phyloP scores from a whole-genome alignment of 2,113 vertebrate species.

The Halcyon malimbica region DNA sequence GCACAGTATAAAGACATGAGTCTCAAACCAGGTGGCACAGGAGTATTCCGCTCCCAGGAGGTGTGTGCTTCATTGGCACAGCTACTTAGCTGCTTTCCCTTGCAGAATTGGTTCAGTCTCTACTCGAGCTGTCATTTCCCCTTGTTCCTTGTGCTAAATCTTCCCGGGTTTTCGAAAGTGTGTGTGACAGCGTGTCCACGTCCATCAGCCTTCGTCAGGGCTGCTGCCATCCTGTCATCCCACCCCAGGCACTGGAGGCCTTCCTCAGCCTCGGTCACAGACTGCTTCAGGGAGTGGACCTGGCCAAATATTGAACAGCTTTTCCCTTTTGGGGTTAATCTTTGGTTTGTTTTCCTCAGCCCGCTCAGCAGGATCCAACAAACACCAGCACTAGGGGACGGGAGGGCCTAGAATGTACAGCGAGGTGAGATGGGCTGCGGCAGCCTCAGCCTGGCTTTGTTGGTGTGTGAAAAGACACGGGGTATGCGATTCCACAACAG shows the following conservation, averaged over 20 bases:
- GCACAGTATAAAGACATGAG: not conserved
- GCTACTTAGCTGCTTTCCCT: not conserved
- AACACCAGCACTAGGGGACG: not conserved
- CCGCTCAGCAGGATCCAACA: not conserved
- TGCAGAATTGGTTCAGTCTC: not conserved
- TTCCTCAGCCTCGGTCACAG: not conserved
- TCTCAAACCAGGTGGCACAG: not conserved
- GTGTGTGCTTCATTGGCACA: not conserved
- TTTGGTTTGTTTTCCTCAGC: not conserved
- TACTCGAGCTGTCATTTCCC: not conserved
- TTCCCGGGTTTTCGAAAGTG: not conserved
- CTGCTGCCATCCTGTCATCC: not conserved
- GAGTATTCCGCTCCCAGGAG: not conserved
- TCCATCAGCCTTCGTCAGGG: not conserved
- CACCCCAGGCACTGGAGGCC: not conserved
- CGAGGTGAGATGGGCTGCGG: not conserved
- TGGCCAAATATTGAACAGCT: not conserved
- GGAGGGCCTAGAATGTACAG: not conserved
- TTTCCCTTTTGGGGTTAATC: not conserved
- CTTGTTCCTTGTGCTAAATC: not conserved
- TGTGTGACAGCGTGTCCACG: not conserved
- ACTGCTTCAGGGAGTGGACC: not conserved
- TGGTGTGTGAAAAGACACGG: not conserved
- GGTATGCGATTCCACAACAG: not conserved
- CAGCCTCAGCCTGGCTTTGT: not conserved